These are phyloP conservation scores for Euplexia lucipara DNA, from an alignment of 2,888 invertebrate species.

Conservation along the genomic window DNA sequence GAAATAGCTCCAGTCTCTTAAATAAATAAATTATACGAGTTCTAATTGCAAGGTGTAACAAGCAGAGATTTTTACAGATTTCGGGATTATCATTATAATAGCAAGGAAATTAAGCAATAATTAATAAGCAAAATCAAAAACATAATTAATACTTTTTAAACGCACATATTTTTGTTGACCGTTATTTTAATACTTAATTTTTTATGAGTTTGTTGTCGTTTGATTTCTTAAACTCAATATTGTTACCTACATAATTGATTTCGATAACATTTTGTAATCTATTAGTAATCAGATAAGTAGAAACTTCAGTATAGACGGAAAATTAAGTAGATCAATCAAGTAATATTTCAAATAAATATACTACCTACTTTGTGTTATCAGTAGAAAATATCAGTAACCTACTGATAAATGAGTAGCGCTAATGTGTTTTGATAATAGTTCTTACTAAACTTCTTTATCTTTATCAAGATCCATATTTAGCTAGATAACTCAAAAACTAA, in stretches of 20 bases:
- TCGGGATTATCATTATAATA: background rate
- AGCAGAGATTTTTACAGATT: background rate
- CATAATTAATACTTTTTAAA: background rate
- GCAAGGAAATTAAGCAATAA: slow-evolving; percentile 1
- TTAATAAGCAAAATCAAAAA: background rate
- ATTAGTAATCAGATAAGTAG: slow-evolving; percentile 16
- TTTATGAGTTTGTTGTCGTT: slow-evolving; percentile 1
- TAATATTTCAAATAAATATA: background rate
- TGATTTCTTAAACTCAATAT: slow-evolving; percentile 8
- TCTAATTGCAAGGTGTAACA: no score
- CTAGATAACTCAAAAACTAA: background rate
- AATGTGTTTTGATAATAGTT: slow-evolving; percentile 37
- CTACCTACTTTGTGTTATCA: slow-evolving; percentile 8
- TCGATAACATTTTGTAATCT: slow-evolving; percentile 23
- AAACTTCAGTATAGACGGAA: slow-evolving; percentile 1
- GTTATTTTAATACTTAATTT: slow-evolving; percentile 3
- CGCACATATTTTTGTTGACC: background rate
- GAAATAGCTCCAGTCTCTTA: no score
- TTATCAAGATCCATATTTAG: slow-evolving; percentile 1
- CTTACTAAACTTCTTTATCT: background rate
- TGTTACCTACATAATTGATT: background rate
- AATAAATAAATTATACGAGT: no score
- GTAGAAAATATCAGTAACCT: slow-evolving; percentile 8
- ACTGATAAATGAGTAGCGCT: slow-evolving; percentile 29
- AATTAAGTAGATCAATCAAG: background rate